Percentiles rank a stretch among this genome's conserved stretches.
These are phyloP conservation scores for Microcebus tavaratra DNA, from an alignment of 2,113 vertebrate genomes.

Conservation along the genomic window DNA sequence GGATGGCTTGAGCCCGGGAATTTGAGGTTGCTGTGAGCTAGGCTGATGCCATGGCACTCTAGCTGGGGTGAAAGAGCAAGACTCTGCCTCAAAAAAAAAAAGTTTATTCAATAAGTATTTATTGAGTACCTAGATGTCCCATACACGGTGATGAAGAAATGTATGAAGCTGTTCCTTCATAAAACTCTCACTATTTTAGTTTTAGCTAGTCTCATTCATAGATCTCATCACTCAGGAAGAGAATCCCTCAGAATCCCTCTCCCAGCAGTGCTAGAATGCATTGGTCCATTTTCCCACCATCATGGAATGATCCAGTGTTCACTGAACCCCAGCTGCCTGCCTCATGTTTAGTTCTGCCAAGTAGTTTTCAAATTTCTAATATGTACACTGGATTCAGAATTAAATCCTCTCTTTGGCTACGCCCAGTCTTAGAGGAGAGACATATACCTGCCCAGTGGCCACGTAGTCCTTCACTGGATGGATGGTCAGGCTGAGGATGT, in stretches of 20 bases:
- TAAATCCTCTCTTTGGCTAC: background rate
- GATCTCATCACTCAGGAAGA: background rate
- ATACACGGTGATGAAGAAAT: background rate
- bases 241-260: background rate
- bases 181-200: background rate
- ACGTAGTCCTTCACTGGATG: conserved; percentile 96
- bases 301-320: background rate
- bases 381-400: background rate
- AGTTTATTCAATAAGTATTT: background rate
- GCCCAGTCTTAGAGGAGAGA: background rate
- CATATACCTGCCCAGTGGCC: conserved; percentile 93
- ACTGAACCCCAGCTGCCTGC: background rate
- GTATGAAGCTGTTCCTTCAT: background rate
- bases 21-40: too few relatives aligned
- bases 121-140: background rate
- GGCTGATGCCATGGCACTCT: too few relatives aligned
- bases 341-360: background rate
- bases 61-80: too few relatives aligned
- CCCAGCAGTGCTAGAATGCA: background rate
- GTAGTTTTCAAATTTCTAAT: background rate
- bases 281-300: background rate
- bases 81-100: too few relatives aligned
- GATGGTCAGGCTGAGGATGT: conserved; percentile 94
- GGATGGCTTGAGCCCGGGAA: too few relatives aligned
- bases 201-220: background rate